These are phyloP conservation scores for Phalera bucephala DNA, from an alignment of 2,888 invertebrate species.

Conservation along the genomic window DNA sequence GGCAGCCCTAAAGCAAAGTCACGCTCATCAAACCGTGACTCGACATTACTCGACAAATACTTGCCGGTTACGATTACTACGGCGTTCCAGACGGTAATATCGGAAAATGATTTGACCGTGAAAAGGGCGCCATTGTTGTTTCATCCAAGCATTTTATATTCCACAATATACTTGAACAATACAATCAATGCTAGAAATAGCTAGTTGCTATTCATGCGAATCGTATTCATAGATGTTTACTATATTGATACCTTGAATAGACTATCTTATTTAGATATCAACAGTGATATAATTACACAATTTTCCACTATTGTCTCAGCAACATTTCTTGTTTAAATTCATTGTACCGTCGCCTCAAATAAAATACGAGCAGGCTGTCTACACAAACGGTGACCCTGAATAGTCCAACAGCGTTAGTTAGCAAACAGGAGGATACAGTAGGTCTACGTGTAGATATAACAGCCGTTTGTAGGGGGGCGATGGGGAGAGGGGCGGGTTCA, in stretches of 20 bases:
- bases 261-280: constrained; percentile 9
- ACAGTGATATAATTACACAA: constrained; percentile 28
- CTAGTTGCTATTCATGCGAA: neutral
- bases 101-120: constrained; percentile 61
- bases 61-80: constrained; percentile 45
- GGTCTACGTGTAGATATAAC: constrained; percentile 42
- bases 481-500: constrained; percentile 63
- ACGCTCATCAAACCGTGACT: constrained; percentile 61
- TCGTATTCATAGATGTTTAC: neutral
- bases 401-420: constrained; percentile 48
- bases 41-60: constrained; percentile 58
- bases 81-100: constrained; percentile 45
- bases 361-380: constrained; percentile 40
- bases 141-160: constrained; percentile 5
- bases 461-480: constrained; percentile 38
- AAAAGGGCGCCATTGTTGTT: constrained; percentile 43
- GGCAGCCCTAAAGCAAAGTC: constrained; percentile 6
- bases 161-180: constrained; percentile 1
- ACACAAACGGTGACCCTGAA: constrained; percentile 51
- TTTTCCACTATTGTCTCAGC: constrained; percentile 28
- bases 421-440: constrained; percentile 50
- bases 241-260: constrained; percentile 19
- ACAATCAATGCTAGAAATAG: neutral
- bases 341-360: constrained; percentile 18
- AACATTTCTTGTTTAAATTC: constrained; percentile 27